Percentiles rank a stretch among this genome's conserved stretches.
Conservation (phyloP, 2,113 vertebrate species). For the Cathartes aura region DNA sequence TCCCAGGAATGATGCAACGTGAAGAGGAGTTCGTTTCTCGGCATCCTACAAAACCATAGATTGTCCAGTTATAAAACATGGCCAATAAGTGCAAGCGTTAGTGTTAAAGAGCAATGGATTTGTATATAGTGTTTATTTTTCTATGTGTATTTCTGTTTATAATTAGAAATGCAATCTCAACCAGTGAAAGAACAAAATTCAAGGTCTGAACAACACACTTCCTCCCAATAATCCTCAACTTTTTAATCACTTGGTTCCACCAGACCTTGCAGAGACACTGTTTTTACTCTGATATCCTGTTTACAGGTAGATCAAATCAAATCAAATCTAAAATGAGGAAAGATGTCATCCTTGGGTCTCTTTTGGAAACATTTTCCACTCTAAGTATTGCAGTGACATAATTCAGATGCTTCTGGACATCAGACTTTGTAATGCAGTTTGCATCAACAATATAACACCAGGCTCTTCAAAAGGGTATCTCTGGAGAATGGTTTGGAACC, state of each 20-base stretch:
- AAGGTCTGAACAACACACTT: neutral
- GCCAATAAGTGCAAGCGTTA: neutral
- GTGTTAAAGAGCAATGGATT: neutral
- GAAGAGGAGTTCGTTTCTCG: slow-evolving; percentile 94
- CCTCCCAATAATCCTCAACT: neutral
- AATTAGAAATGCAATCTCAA: neutral
- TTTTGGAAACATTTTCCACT: neutral
- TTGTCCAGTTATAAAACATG: neutral
- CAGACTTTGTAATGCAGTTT: neutral
- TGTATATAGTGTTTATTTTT: neutral
- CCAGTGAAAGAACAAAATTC: neutral
- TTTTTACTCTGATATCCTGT: neutral
- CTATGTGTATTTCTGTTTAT: neutral
- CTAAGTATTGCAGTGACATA: neutral
- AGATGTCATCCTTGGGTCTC: neutral
- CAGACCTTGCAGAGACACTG: neutral
- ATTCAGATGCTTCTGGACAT: neutral
- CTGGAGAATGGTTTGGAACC: neutral
- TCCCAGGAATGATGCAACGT: slow-evolving; percentile 92
- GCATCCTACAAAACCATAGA: slow-evolving; percentile 81
- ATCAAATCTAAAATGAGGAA: neutral
- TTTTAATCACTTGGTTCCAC: neutral
- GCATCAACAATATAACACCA: neutral
- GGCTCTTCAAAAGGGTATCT: neutral
- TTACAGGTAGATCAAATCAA: neutral